Conservation (phyloP, 2,113 vertebrate species). For the Callionymus lyra region DNA sequence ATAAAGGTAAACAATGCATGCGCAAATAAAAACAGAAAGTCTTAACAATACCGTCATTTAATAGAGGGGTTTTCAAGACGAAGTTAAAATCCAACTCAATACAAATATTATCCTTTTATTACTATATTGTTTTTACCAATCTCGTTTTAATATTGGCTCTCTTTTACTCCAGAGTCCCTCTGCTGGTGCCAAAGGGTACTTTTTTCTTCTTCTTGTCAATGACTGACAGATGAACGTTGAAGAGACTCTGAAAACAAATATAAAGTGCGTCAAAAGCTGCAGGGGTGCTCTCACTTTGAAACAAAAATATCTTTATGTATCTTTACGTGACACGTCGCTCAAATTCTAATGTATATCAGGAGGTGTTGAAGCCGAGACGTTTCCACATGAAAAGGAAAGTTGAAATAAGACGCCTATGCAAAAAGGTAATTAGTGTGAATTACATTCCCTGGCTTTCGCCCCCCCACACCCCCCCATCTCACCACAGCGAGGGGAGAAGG, state of each 20-base stretch:
- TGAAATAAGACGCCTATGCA: slow-evolving; percentile 57
- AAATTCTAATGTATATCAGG: too few species aligned
- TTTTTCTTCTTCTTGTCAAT: neutral
- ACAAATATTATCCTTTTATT: slow-evolving; percentile 18
- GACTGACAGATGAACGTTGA: slow-evolving; percentile 9
- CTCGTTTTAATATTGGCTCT: slow-evolving; percentile 17
- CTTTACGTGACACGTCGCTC: too few species aligned
- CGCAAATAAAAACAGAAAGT: too few species aligned
- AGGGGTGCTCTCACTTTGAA: neutral
- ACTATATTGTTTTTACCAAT: slow-evolving; percentile 34
- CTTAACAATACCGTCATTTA: too few species aligned
- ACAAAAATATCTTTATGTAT: neutral
- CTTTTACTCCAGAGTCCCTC: slow-evolving; percentile 71
- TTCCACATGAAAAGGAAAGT: slow-evolving; percentile 53
- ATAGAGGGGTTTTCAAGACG: too few species aligned
- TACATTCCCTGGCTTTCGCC: slow-evolving; percentile 54
- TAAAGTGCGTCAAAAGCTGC: too few species aligned
- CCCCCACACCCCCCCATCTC: too few species aligned
- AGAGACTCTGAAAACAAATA: neutral
- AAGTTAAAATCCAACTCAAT: slow-evolving; percentile 10
- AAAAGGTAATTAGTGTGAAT: slow-evolving; percentile 65
- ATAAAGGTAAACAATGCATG: too few species aligned
- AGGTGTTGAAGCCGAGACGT: slow-evolving; percentile 9
- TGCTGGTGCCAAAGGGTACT: slow-evolving; percentile 63
- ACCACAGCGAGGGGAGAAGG: slow-evolving; percentile 37